Evolutionary conservation across 2,797 vertebrate genomes (phyloP), one percentile per base, ranked within the genome.

Genomic region (Sebastes variabilis): DNA sequence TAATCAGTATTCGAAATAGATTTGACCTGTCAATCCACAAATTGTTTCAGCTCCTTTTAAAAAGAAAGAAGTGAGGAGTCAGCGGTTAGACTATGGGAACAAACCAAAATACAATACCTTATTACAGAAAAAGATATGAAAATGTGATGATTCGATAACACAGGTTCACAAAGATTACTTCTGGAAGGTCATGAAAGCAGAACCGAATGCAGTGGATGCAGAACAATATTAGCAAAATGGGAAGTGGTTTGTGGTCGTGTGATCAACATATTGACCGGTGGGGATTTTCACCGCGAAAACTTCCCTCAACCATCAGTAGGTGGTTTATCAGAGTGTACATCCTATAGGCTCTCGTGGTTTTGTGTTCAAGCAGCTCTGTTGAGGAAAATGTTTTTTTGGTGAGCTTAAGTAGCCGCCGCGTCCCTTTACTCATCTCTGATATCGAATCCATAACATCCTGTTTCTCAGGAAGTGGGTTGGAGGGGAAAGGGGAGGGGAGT

Each of bases 401-500:
- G 36, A 85, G 56, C 81, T 59, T 66, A 72, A 77, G 77, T 66
- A 52, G 70, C 77, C 30, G 8, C 58, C 4, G 6, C 2, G 8
- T 85, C 77, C 73, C 38, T 80, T 78, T 79, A 83, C 85, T 85
- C 84, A 75, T 86, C 87, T 84, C 75, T 83, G 77, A 92, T 83
- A 79, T 89, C 4, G 55, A 90, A 91, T 93, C 87, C 93, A 93
- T 81, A 93, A 93, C 92, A 94, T 95, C 94, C 94, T 94, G 94
- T 94, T 94, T 83, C 91, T 94, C 91, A 83, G 93, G 94, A 95
- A 93, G 88, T 80, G 49, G 72, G 61, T 64, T 34, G 42, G 75
- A 84, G 83, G 84, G 90, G 82, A 81, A 84, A 78, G 82, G 62
- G 83, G 81, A 73, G 82, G 61, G 84, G 77, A 75, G 75, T 18